Base-by-base conservation (phyloP, 2,888 invertebrate species). In the Eilema depressum region DNA sequence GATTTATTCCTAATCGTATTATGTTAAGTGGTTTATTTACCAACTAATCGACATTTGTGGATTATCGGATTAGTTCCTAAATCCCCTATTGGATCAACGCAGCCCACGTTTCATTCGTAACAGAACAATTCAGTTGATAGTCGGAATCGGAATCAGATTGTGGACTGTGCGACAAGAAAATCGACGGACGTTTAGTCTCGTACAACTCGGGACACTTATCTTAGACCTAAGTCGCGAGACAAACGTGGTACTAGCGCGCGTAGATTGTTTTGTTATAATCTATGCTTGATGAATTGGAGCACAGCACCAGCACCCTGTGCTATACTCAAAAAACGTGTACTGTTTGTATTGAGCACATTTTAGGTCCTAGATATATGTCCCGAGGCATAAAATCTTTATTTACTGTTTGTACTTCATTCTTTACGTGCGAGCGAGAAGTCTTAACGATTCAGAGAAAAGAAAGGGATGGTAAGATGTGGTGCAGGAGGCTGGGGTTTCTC, bases 11-110 rank as follows among this genome's bases (percentile, higher is more conserved):
- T 87, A 91, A 88, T 88, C 85, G 88, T 82, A 85, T 88, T 90
- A 83, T 86, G 86, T 87, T 92, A 93, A 93, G 91, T 92, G 92
- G 93, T 92, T 93, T 91, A 90, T 86, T 89, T 89, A 91, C 83
- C 86, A 86, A 82, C 86, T 92, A 93, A 93, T 93, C 92, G 91
- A 91, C 88, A 90, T 92, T 86, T 75, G 74, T 33, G 91, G 93
- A 93, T 93, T 93, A 93, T 79, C 76, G 79, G 86, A 88, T 89
- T 85, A 86, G 74, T 10, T 84, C 81, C 83, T 85, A 88, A 88
- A 80, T 82, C 87, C 71, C 86, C 87, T 88, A 90, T 78, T 70
- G 80, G 84, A 81, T 86, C 74, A 81, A 60, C 33, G 4, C 78
- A 76, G 72, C 76, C 77, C 68, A 75, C 73, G 70, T 75, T 80